Evolutionary conservation across 2,888 invertebrate species (phyloP).

Genomic region (Campaea margaritaria): DNA sequence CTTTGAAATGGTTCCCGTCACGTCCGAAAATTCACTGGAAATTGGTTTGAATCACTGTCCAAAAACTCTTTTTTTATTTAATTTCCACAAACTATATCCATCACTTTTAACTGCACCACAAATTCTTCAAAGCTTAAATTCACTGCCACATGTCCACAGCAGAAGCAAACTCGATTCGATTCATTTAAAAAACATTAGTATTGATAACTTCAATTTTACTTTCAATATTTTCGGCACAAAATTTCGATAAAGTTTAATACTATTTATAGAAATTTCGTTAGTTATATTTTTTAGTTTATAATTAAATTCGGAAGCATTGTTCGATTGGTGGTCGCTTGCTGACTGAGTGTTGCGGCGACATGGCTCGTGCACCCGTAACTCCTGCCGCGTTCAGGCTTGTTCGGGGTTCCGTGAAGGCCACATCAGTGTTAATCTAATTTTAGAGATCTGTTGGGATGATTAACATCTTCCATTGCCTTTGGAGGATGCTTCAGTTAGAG

Average conservation of each 20-base stretch:
- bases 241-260: conserved; percentile 3
- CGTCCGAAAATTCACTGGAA: neutral
- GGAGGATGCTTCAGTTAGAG: conserved; percentile 19
- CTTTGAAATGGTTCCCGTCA: conserved; percentile 7
- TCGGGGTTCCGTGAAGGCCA: conserved; percentile 31
- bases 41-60: too few relatives aligned
- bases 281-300: neutral
- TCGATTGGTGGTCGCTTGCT: conserved; percentile 12
- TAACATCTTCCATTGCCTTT: conserved; percentile 11
- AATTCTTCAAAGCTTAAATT: too few relatives aligned
- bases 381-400: conserved; percentile 42
- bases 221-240: too few relatives aligned
- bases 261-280: neutral
- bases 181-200: too few relatives aligned
- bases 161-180: neutral
- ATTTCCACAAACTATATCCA: too few relatives aligned
- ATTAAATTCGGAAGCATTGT: conserved; percentile 10
- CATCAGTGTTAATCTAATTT: conserved; percentile 25
- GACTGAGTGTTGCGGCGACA: conserved; percentile 29
- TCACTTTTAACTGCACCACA: too few relatives aligned
- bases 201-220: too few relatives aligned
- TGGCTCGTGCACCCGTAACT: conserved; percentile 39
- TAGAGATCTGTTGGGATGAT: conserved; percentile 18
- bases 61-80: too few relatives aligned
- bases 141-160: neutral